A percentile compares a stretch with the other conserved stretches of the same genome.
phyloP scores from a whole-genome alignment of 2,113 vertebrate species.

The Atractosteus spatula region DNA sequence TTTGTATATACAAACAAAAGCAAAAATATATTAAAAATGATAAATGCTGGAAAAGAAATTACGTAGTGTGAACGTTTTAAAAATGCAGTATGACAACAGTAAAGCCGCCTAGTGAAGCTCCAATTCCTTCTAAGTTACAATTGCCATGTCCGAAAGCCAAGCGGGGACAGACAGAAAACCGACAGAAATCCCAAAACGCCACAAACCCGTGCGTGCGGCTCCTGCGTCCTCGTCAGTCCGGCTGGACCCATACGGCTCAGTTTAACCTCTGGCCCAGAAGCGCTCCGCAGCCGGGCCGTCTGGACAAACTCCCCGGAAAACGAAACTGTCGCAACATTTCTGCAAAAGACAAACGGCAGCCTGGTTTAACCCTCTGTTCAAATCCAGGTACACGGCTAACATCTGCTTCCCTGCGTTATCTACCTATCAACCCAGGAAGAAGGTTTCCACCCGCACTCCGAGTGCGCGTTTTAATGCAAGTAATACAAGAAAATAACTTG shows the following conservation, averaged over 20 bases:
- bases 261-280: constrained; percentile 25
- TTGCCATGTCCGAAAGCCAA: too few species aligned
- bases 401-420: neutral
- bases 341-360: constrained; percentile 17
- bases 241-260: constrained; percentile 23
- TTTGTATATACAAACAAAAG: neutral
- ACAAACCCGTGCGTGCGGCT: constrained; percentile 40
- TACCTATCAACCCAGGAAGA: too few species aligned
- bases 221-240: constrained; percentile 26
- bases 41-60: too few species aligned
- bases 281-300: constrained; percentile 12
- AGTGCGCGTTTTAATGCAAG: neutral
- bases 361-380: constrained; percentile 2
- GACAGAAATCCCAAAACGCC: constrained; percentile 15
- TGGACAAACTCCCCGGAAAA: constrained; percentile 12
- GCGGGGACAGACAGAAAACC: neutral
- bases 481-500: too few species aligned
- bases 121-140: neutral
- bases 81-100: neutral
- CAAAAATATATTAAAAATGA: too few species aligned
- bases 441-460: neutral
- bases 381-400: neutral
- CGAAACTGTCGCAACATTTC: constrained; percentile 29
- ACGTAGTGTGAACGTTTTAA: too few species aligned
- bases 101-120: neutral